Base-by-base conservation (phyloP, 1,140 invertebrate genomes). In the Agrypnia vestita region DNA sequence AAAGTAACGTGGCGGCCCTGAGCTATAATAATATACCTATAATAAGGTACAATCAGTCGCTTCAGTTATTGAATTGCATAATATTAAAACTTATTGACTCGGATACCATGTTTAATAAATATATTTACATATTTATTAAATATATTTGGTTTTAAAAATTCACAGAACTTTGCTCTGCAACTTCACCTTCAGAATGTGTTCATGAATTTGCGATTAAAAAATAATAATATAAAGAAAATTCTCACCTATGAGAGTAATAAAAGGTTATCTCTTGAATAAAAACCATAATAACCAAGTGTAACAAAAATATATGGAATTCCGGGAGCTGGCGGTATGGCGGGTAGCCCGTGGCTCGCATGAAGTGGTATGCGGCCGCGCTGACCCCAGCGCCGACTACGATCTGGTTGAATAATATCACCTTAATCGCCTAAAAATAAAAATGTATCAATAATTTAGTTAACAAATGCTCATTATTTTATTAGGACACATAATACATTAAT, bases 171-270 rank as follows among this genome's bases (percentile, higher is more conserved):
- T n/a, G n/a, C n/a, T n/a, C n/a, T n/a, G n/a, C n/a, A n/a, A n/a
- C n/a, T n/a, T n/a, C n/a, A n/a, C n/a, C n/a, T n/a, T n/a, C n/a
- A n/a, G n/a, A n/a, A n/a, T n/a, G n/a, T n/a, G n/a, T n/a, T n/a
- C n/a, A n/a, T n/a, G n/a, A n/a, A 17, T 17, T n/a, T 17, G 19
- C 53, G 0, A 10, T 15, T 15, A 8, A 8, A 55, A 55, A 55
- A 55, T 0, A 55, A 55, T 8, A 55, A 4, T 19, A 19, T 19
- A 21, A 69, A 19, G 12, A 67, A 19, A 0, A 35, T 51, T 19
- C 13, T 61, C 88, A 94, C 93, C 95, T 93, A 86, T 97, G 96
- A 10, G 94, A 94, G 86, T 97, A 97, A 86, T 97, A 97, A 87
- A 97, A 97, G 80, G 92, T 92, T 81, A 96, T 90, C 88, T 97